Evolutionary conservation across 1,140 invertebrate genomes (phyloP), one percentile per base, ranked within the genome.

Genomic region (Drosophila ogumai): DNA sequence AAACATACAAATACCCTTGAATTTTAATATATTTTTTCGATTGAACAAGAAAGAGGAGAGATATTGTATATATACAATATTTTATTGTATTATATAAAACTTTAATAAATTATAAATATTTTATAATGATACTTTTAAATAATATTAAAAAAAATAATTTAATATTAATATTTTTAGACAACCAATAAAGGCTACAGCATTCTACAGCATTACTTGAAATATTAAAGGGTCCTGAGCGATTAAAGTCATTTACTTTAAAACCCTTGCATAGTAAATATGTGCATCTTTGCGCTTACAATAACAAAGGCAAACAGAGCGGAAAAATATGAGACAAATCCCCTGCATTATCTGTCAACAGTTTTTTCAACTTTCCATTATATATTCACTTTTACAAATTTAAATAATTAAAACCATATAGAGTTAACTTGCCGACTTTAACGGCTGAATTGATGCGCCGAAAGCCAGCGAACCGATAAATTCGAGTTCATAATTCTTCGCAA

Each of bases 401-500:
- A 43, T 49, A 47, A 49, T 40, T 46, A 68, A 69, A 47, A 46
- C 19, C 9, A 47, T 49, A 68, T 41, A 25, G 36, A 63, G 50
- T 65, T 75, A 32, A 52, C 72, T 76, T 76, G 43, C 50, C 32
- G 72, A 75, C 73, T 65, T 75, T 66, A 52, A 75, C 25, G 46
- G 15, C 40, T 69, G 38, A 66, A 54, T 55, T 56, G 32, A 71
- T 38, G 38, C 32, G 25, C 17, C 34, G 25, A 71, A 44, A 63
- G 47, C 36, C 75, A 75, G 46, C 60, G 75, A 82, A 82, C 58
- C 74, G 75, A 59, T 41, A 61, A 75, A 52, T 58, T 50, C 52
- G 64, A 82, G 68, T 82, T 78, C 50, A 82, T 82, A 55, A 81
- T 77, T 77, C 61, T 28, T 75, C 28, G 54, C 46, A 40, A 58